Percentiles rank a stretch among this genome's conserved stretches.
These are phyloP conservation scores for Ephydatia muelleri DNA, from an alignment of 37 sponge, comb jelly and placozoan genomes.

Conservation along the genomic window DNA sequence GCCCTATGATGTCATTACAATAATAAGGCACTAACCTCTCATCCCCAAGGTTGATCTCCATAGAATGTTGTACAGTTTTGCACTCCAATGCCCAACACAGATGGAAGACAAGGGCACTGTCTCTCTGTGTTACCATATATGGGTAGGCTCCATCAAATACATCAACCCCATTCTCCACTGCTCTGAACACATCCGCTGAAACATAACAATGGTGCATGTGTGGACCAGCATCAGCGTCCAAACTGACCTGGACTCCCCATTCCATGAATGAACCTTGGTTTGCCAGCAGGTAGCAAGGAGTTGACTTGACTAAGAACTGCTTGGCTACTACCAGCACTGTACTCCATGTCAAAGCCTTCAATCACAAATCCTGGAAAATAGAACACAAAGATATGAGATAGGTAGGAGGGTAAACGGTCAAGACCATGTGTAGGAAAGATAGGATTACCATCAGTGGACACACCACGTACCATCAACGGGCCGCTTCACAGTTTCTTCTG, in stretches of 20 bases:
- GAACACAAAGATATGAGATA: too few relatives aligned
- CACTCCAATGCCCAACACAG: background rate
- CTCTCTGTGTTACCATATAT: conserved; percentile 31
- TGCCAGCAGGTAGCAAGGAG: conserved; percentile 49
- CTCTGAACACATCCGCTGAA: conserved; percentile 67
- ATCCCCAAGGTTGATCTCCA: background rate
- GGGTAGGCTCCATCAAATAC: conserved; percentile 74
- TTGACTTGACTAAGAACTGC: conserved; percentile 12
- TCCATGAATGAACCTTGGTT: conserved; percentile 58
- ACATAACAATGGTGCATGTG: conserved; percentile 9
- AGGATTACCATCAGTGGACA: background rate
- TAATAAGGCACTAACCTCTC: background rate
- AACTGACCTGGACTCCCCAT: conserved; percentile 55
- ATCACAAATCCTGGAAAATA: conserved; percentile 58
- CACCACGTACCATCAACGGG: conserved; percentile 92
- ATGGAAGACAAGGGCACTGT: conserved; percentile 47
- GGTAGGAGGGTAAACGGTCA: background rate
- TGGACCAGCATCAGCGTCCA: too few relatives aligned
- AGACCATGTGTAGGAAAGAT: background rate
- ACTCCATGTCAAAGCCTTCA: conserved; percentile 65
- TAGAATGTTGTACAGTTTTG: background rate
- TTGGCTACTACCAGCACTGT: background rate
- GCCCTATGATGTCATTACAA: background rate
- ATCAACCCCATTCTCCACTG: conserved; percentile 78
- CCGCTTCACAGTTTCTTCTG: conserved; percentile 59